Evolutionary conservation across 2,797 vertebrate genomes (phyloP).

Genomic region (Cirrhinus mrigala): DNA sequence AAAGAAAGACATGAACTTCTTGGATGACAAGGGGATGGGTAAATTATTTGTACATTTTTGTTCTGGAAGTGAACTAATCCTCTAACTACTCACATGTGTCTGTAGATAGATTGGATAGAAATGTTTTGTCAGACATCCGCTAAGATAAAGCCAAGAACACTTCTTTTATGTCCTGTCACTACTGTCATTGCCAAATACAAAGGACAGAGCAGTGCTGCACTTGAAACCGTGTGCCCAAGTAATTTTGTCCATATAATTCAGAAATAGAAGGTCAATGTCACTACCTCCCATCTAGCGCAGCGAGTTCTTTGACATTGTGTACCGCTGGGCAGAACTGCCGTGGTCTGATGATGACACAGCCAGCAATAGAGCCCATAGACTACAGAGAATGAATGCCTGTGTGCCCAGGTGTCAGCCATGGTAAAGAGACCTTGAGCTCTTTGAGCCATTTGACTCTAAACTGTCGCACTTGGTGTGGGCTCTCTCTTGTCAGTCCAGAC

Average conservation of each 20-base stretch:
- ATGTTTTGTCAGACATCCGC: neutral
- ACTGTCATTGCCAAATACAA: neutral
- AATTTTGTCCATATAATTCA: conserved; percentile 6
- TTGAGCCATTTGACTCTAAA: conserved; percentile 56
- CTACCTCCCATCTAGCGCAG: neutral
- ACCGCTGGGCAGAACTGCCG: conserved; percentile 2
- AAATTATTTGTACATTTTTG: too few species aligned
- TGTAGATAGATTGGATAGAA: neutral
- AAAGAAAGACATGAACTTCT: too few species aligned
- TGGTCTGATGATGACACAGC: conserved; percentile 41
- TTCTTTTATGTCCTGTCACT: neutral
- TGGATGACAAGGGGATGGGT: too few species aligned
- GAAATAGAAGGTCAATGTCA: conserved; percentile 21
- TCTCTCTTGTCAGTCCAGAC: conserved; percentile 54
- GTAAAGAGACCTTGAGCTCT: conserved; percentile 51
- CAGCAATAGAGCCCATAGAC: conserved; percentile 39
- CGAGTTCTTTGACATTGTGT: conserved; percentile 31
- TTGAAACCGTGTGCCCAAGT: neutral
- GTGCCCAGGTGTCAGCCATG: conserved; percentile 40
- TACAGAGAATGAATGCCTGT: conserved; percentile 12
- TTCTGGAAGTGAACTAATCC: too few species aligned
- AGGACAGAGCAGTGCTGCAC: neutral
- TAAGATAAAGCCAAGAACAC: neutral
- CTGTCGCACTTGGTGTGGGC: conserved; percentile 49
- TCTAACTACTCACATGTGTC: neutral